Evolutionary conservation across 2,797 vertebrate genomes (phyloP).

Genomic region (Melopsittacus undulatus): DNA sequence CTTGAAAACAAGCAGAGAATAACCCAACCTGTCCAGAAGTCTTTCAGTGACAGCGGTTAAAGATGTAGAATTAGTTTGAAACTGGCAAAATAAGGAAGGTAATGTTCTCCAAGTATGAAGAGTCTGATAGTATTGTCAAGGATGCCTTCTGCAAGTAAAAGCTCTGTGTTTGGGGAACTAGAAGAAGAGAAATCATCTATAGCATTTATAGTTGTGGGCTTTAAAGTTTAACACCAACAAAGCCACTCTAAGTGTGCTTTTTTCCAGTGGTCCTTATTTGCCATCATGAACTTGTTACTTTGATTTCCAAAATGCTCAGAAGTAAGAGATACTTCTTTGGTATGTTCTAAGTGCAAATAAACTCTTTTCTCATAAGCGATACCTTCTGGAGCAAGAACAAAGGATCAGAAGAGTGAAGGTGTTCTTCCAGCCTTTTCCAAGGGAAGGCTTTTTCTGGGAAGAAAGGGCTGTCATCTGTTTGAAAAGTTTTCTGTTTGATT

Average conservation of each 20-base stretch:
- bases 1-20: neutral
- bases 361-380: rapidly evolving
- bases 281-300: neutral
- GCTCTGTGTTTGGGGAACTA: neutral
- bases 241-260: neutral
- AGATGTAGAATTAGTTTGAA: neutral
- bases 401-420: neutral
- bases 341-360: neutral
- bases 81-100: neutral
- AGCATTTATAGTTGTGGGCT: neutral
- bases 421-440: neutral
- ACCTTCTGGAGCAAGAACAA: neutral
- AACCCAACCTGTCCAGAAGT: neutral
- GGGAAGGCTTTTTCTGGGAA: neutral
- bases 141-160: neutral
- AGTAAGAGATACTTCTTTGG: neutral
- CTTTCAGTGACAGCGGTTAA: neutral
- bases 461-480: neutral
- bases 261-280: neutral
- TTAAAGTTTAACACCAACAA: neutral
- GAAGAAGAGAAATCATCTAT: neutral
- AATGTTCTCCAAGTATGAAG: neutral
- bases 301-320: neutral
- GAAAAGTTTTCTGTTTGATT: neutral
- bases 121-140: neutral